Conservation (phyloP, 2,797 vertebrate species). For the Otus scops region DNA sequence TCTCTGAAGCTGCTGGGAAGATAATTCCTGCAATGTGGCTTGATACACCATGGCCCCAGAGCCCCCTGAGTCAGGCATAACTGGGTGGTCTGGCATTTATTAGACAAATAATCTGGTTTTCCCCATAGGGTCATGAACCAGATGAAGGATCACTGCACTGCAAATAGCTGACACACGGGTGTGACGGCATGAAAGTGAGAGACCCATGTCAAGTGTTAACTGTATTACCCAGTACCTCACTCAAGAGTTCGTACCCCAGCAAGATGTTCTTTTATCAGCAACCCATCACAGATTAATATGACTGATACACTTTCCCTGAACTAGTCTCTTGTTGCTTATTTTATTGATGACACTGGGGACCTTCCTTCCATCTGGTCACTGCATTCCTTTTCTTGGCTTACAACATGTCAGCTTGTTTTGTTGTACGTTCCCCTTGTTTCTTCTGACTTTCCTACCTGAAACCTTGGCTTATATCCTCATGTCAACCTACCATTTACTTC, state of each 20-base stretch:
- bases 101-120: neutral
- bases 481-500: neutral
- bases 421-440: neutral
- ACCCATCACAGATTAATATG: neutral
- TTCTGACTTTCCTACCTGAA: neutral
- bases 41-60: accelerated
- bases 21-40: neutral
- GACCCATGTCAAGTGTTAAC: neutral
- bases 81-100: no score
- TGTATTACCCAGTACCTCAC: neutral
- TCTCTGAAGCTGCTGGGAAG: neutral
- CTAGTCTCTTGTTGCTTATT: neutral
- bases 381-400: neutral
- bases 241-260: accelerated
- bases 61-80: neutral
- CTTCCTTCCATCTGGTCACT: neutral
- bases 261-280: neutral
- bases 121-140: neutral
- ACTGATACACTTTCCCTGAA: neutral
- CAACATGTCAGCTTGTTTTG: neutral
- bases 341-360: neutral
- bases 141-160: neutral
- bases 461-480: neutral
- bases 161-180: neutral
- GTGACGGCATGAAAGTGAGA: accelerated